These are phyloP conservation scores for Ophion costatus DNA, from an alignment of 2,888 invertebrate species.

Conservation along the genomic window DNA sequence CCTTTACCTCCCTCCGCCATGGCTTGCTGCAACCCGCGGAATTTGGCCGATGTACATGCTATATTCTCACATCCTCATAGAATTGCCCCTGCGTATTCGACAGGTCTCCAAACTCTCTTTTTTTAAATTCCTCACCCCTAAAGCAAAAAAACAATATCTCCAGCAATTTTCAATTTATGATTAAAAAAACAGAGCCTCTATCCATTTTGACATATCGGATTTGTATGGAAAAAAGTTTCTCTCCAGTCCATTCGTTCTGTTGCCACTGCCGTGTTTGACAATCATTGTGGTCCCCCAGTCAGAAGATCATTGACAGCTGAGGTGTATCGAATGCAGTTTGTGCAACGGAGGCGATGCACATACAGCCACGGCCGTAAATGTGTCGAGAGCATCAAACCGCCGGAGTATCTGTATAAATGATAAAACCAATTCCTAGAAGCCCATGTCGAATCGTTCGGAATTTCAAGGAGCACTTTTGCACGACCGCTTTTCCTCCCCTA, in stretches of 20 bases:
- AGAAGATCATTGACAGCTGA: background rate
- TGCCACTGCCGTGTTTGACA: background rate
- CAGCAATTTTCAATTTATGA: constrained; percentile 10
- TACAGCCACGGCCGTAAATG: background rate
- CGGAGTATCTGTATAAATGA: background rate
- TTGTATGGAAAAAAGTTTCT: background rate
- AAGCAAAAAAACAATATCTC: constrained; percentile 10
- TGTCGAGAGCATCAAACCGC: background rate
- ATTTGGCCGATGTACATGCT: constrained; percentile 51
- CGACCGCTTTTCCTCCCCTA: constrained; percentile 12
- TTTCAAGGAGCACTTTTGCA: background rate
- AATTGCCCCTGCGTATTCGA: constrained; percentile 36
- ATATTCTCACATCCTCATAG: constrained; percentile 35
- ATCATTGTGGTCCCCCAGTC: background rate
- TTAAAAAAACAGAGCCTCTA: background rate
- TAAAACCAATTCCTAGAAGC: background rate
- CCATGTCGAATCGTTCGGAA: background rate
- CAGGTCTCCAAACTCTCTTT: constrained; percentile 9
- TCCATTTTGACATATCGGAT: background rate
- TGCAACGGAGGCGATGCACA: background rate
- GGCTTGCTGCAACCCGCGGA: constrained; percentile 38
- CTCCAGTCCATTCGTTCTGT: too few species aligned
- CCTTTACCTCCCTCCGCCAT: constrained; percentile 3
- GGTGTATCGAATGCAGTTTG: background rate
- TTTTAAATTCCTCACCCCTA: constrained; percentile 1